These are phyloP conservation scores for Sepiola atlantica DNA, from an alignment of 2,888 invertebrate species.

Conservation along the genomic window DNA sequence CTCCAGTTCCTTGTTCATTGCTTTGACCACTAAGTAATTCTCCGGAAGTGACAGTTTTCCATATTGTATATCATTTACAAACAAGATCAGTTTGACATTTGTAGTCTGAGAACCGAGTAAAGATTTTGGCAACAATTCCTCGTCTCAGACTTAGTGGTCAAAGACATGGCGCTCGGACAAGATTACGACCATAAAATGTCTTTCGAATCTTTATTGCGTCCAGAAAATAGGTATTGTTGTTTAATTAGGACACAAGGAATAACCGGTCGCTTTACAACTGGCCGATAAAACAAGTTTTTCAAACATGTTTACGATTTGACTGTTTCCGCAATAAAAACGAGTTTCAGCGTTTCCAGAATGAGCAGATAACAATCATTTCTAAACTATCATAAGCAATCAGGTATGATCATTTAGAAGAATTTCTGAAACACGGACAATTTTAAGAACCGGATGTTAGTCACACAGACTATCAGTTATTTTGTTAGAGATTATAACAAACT, in stretches of 20 bases:
- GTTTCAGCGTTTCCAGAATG: not conserved
- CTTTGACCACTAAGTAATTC: no score
- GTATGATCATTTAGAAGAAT: not conserved
- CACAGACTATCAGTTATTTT: no score
- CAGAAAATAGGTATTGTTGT: not conserved
- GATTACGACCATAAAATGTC: not conserved
- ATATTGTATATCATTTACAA: not conserved
- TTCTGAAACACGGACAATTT: not conserved
- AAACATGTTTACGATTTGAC: not conserved
- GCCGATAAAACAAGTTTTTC: not conserved
- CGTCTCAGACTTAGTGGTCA: not conserved
- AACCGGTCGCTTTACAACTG: not conserved
- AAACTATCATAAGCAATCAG: not conserved
- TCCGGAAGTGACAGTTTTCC: not conserved
- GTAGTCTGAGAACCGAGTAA: not conserved
- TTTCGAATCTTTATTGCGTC: not conserved
- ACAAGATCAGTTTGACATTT: constrained; percentile 18
- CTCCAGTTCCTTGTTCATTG: no score
- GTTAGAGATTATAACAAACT: no score
- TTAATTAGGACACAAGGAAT: not conserved
- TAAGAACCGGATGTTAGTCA: not conserved
- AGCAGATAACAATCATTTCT: not conserved
- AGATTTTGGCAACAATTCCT: not conserved
- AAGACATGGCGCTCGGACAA: not conserved
- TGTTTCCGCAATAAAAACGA: not conserved